phyloP scores from a whole-genome alignment of 37 sponge, comb jelly and placozoan genomes.

The Theonella swinhoei region DNA sequence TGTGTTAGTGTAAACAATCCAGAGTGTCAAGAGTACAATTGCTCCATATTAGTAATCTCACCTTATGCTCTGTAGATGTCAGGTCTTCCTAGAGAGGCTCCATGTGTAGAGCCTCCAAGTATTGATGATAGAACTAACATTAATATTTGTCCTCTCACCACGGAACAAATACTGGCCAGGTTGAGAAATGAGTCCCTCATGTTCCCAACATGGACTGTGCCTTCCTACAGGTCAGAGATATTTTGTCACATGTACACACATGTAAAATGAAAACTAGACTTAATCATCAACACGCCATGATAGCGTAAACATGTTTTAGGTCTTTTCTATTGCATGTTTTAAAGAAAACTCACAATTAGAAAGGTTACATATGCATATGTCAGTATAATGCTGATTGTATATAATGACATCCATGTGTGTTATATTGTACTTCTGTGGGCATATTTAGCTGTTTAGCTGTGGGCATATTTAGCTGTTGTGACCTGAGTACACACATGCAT shows the following conservation, averaged over 20 bases:
- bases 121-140: not conserved
- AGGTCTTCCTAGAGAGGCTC: constrained; percentile 72
- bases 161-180: constrained; percentile 16
- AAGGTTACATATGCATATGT: not conserved
- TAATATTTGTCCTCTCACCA: constrained; percentile 38
- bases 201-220: constrained; percentile 54
- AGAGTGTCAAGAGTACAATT: too few relatives aligned
- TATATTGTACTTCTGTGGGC: constrained; percentile 9
- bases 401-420: not conserved
- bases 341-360: not conserved
- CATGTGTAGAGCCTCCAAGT: constrained; percentile 33
- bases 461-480: constrained; percentile 13
- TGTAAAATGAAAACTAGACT: not conserved
- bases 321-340: too few relatives aligned
- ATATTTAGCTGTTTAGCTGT: constrained; percentile 23
- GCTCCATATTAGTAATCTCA: too few relatives aligned
- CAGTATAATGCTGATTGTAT: not conserved
- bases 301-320: too few relatives aligned
- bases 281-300: not conserved
- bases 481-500: not conserved
- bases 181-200: constrained; percentile 24
- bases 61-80: constrained; percentile 63
- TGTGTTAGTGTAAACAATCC: too few relatives aligned
- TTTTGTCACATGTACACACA: too few relatives aligned
- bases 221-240: constrained; percentile 68